Percentiles rank a stretch among this genome's conserved stretches.
Evolutionary conservation across 1,140 invertebrate species (phyloP).

Genomic region (Drosophila carrolli): DNA sequence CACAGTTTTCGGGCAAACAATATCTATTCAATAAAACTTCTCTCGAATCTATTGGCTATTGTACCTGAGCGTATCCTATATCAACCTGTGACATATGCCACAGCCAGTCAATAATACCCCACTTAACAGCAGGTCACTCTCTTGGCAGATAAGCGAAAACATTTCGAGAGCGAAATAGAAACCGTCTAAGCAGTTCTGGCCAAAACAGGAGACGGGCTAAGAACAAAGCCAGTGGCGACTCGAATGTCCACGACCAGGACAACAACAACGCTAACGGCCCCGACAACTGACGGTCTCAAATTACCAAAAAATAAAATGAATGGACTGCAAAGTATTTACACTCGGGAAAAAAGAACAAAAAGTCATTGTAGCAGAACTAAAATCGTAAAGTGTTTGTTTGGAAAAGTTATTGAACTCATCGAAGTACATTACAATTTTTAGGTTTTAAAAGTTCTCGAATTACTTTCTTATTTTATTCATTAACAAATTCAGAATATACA

Average conservation of each 20-base stretch:
- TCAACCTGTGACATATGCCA: slow-evolving; percentile 43
- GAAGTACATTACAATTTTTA: too few species aligned
- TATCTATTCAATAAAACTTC: slow-evolving; percentile 15
- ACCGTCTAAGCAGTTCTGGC: slow-evolving; percentile 41
- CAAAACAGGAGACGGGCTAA: slow-evolving; percentile 31
- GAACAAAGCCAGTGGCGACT: slow-evolving; percentile 52
- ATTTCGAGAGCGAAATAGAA: slow-evolving; percentile 68
- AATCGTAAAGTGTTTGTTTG: too few species aligned
- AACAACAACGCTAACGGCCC: slow-evolving; percentile 31
- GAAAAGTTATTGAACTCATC: too few species aligned
- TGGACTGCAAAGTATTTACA: slow-evolving; percentile 21
- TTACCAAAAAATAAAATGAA: slow-evolving; percentile 54
- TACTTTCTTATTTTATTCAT: too few species aligned
- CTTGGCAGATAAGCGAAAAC: slow-evolving; percentile 59
- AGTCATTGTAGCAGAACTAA: not conserved
- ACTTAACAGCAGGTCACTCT: slow-evolving; percentile 36
- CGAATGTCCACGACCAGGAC: slow-evolving; percentile 38
- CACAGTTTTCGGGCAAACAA: slow-evolving; percentile 9
- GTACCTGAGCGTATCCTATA: slow-evolving; percentile 37
- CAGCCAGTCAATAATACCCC: slow-evolving; percentile 28
- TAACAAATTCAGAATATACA: too few species aligned
- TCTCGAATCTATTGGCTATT: not conserved
- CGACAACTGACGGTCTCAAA: slow-evolving; percentile 60
- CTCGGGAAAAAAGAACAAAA: slow-evolving; percentile 17
- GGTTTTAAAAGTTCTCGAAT: too few species aligned